These are phyloP conservation scores for Melipona beecheii DNA, from an alignment of 2,888 invertebrate genomes.

Conservation along the genomic window DNA sequence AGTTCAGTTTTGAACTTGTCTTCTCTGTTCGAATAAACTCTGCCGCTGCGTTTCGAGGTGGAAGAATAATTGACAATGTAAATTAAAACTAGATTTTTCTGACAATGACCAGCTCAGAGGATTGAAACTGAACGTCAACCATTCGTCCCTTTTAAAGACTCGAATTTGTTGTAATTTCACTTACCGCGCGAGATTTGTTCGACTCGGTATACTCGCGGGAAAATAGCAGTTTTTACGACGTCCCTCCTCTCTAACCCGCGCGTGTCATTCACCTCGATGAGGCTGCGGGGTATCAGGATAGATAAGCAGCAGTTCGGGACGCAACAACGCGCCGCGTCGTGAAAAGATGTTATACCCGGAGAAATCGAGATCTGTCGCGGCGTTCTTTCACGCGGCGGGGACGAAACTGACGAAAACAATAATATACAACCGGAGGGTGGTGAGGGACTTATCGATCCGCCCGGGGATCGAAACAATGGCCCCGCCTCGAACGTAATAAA, in stretches of 20 bases:
- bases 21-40: no score
- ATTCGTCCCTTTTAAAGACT: no score
- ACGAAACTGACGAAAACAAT: constrained; percentile 79
- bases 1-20: no score
- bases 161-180: background rate
- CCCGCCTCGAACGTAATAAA: constrained; percentile 81
- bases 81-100: no score
- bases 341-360: constrained; percentile 53
- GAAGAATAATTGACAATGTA: no score
- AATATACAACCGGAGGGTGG: constrained; percentile 60
- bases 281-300: constrained; percentile 15
- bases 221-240: constrained; percentile 7
- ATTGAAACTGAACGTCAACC: no score
- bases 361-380: constrained; percentile 58
- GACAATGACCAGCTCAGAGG: no score
- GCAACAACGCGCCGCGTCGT: constrained; percentile 17
- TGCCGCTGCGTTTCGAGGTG: no score
- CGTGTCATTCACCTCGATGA: constrained; percentile 36
- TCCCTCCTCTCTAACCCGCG: constrained; percentile 15
- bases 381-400: constrained; percentile 52
- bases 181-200: background rate
- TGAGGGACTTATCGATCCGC: constrained; percentile 78
- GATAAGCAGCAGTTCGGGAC: constrained; percentile 46
- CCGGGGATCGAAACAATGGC: constrained; percentile 80
- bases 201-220: background rate